Percentiles rank a stretch among this genome's conserved stretches.
Evolutionary conservation across 35 echinoderm and acorn worm species (phyloP).

Genomic region (Ophioderma brevispina): DNA sequence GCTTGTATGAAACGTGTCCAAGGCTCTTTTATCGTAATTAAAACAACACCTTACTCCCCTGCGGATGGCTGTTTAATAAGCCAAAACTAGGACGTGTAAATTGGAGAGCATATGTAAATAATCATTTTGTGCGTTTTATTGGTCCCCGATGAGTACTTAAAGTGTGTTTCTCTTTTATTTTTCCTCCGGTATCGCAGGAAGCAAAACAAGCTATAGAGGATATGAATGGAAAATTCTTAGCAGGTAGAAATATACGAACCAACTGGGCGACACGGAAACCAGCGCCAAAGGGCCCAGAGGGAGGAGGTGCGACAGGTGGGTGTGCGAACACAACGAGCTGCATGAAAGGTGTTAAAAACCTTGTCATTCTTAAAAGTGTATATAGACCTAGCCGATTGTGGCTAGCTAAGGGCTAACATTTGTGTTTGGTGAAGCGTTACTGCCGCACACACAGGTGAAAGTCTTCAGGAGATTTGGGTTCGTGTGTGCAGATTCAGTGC

Average conservation of each 20-base stretch:
- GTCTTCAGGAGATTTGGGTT: too few species aligned
- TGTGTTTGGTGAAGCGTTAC: too few species aligned
- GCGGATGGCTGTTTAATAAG: not conserved
- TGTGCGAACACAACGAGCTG: not conserved
- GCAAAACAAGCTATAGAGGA: slow-evolving; percentile 46
- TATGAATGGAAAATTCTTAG: slow-evolving; percentile 42
- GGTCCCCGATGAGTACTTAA: not conserved
- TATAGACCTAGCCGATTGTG: too few species aligned
- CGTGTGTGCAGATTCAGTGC: too few species aligned
- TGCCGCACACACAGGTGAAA: too few species aligned
- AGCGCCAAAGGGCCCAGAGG: not conserved
- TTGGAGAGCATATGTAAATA: not conserved
- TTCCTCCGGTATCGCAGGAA: slow-evolving; percentile 11
- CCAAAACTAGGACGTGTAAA: not conserved
- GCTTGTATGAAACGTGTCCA: too few species aligned
- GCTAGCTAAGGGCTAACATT: too few species aligned
- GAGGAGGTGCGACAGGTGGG: not conserved
- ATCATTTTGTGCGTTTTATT: not conserved
- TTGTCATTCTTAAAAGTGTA: not conserved
- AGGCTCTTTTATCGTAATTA: not conserved
- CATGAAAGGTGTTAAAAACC: not conserved
- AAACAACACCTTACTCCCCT: not conserved
- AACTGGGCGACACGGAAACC: slow-evolving; percentile 54
- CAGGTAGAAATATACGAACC: slow-evolving; percentile 42
- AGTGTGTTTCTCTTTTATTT: not conserved